Conservation (phyloP, 2,888 invertebrate species). For the Cheilosia urbana region DNA sequence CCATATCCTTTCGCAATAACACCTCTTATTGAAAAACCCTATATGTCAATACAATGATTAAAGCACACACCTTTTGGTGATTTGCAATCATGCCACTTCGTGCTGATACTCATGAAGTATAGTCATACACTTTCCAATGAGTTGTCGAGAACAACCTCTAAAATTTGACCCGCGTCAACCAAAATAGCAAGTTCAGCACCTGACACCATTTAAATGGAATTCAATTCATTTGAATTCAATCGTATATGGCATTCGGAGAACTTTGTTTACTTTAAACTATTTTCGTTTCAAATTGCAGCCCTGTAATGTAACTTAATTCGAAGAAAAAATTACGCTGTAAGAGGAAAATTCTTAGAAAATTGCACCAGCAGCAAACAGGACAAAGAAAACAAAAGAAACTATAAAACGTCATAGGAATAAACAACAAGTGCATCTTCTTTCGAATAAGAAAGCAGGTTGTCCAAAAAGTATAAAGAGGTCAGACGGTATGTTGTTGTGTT, state of each 20-base stretch:
- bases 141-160: neutral
- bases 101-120: too few relatives aligned
- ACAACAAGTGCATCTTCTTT: neutral
- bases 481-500: neutral
- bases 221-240: slow-evolving; percentile 8
- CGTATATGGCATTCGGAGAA: slow-evolving; percentile 10
- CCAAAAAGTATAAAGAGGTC: neutral
- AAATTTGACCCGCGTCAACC: slow-evolving; percentile 15
- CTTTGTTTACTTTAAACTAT: neutral
- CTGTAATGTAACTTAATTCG: slow-evolving; percentile 14
- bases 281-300: slow-evolving; percentile 3
- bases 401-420: neutral
- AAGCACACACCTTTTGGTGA: too few relatives aligned
- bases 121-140: too few relatives aligned
- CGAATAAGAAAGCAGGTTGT: neutral
- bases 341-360: neutral
- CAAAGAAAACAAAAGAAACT: neutral
- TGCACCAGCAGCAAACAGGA: neutral
- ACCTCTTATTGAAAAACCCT: too few relatives aligned
- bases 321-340: neutral
- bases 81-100: too few relatives aligned
- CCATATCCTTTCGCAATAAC: too few relatives aligned
- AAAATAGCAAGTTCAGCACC: slow-evolving; percentile 17
- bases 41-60: too few relatives aligned
- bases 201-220: slow-evolving; percentile 24